A percentile compares a stretch with the other conserved stretches of the same genome.
Evolutionary conservation across 2,797 vertebrate genomes (phyloP).

Genomic region (Chaenodraco wilsoni): DNA sequence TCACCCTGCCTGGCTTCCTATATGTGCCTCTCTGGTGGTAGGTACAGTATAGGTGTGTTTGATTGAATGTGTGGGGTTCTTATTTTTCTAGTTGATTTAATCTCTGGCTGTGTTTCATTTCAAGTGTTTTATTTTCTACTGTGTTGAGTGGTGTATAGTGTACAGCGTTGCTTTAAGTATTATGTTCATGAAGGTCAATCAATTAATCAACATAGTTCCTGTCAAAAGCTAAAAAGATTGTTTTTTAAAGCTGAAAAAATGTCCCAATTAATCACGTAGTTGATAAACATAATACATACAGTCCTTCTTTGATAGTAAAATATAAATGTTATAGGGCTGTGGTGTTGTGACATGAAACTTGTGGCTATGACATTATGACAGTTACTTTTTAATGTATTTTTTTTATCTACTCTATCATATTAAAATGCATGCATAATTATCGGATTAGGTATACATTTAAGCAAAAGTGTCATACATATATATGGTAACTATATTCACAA

Average conservation of each 20-base stretch:
- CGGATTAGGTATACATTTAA: too few species aligned
- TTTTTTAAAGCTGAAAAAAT: neutral
- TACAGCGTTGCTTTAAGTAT: neutral
- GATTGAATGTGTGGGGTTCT: neutral
- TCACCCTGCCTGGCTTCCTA: constrained; percentile 84
- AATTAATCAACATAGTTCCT: neutral
- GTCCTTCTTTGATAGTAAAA: neutral
- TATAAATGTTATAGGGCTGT: neutral
- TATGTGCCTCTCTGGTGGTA: constrained; percentile 90
- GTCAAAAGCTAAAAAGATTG: neutral
- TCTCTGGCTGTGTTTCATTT: neutral
- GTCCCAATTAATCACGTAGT: neutral
- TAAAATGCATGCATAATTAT: too few species aligned
- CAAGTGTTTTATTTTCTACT: neutral
- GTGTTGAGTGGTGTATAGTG: neutral
- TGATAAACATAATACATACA: neutral
- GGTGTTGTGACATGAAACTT: neutral
- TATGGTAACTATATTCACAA: too few species aligned
- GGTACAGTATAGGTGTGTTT: constrained; percentile 68
- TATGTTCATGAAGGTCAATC: neutral
- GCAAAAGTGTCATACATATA: too few species aligned
- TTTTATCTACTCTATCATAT: too few species aligned
- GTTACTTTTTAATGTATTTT: neutral
- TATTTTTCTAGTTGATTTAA: neutral
- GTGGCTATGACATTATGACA: neutral